Evolutionary conservation across 2,888 invertebrate genomes (phyloP).

Genomic region (Mimumesa dahlbomi): DNA sequence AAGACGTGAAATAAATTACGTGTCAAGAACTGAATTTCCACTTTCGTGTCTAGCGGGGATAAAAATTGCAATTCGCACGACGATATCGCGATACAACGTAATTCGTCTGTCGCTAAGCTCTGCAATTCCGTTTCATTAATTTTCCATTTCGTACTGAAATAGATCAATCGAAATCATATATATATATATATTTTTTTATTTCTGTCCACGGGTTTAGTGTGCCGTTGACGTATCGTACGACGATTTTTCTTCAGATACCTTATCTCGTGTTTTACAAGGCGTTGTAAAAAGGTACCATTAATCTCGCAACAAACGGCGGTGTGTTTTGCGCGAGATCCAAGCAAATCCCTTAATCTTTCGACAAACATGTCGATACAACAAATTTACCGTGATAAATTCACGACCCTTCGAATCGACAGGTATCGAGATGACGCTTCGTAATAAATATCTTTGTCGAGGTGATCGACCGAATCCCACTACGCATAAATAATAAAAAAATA

Average conservation of each 20-base stretch:
- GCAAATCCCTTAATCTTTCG: neutral
- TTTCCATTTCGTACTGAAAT: neutral
- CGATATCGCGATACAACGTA: no score
- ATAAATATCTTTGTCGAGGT: constrained; percentile 1
- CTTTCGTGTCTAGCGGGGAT: neutral
- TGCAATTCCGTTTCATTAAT: neutral
- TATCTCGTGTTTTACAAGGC: neutral
- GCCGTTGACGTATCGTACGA: no score
- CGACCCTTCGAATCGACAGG: neutral
- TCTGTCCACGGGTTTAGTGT: neutral
- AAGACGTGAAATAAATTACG: constrained; percentile 21
- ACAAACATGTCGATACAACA: neutral
- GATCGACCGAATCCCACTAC: neutral
- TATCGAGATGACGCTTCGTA: neutral
- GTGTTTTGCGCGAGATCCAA: neutral
- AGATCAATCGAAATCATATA: no score
- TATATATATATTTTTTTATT: neutral
- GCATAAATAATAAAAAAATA: no score
- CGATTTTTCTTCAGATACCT: neutral
- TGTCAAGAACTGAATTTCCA: constrained; percentile 15
- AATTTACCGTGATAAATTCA: no score
- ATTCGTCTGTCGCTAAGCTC: no score
- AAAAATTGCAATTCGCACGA: neutral
- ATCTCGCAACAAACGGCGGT: neutral
- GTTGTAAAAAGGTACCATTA: neutral